Evolutionary conservation across 2,888 invertebrate species (phyloP).

Genomic region (Tetragnatha montana): DNA sequence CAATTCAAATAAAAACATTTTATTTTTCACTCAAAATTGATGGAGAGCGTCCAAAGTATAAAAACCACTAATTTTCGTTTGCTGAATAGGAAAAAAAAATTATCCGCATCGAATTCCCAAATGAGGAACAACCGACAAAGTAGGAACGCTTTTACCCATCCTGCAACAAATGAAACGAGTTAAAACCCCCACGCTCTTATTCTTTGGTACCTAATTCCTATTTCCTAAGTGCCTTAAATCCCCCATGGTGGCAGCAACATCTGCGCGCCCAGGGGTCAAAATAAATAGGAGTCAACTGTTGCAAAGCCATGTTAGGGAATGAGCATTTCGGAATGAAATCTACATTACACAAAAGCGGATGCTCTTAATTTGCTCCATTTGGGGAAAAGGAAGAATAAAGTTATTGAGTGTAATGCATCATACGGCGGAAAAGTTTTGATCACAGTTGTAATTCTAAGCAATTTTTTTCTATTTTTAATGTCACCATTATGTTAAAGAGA

Average conservation of each 20-base stretch:
- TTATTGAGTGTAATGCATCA: neutral
- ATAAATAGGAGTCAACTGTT: constrained; percentile 23
- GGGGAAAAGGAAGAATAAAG: neutral
- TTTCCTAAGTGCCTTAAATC: neutral
- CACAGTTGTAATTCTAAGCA: neutral
- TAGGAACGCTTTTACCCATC: neutral
- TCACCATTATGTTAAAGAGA: neutral
- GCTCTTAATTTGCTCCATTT: constrained; percentile 22
- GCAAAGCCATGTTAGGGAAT: neutral
- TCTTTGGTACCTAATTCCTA: neutral
- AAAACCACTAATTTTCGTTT: too few relatives aligned
- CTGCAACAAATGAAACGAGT: neutral
- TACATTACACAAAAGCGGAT: constrained; percentile 30
- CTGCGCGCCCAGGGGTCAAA: constrained; percentile 13
- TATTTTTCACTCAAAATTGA: too few relatives aligned
- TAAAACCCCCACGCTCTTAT: neutral
- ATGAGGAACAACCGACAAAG: neutral
- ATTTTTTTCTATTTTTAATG: neutral
- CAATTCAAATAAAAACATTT: too few relatives aligned
- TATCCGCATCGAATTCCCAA: neutral
- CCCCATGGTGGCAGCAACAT: constrained; percentile 4
- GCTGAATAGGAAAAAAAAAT: neutral
- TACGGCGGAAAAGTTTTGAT: neutral
- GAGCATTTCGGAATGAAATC: constrained; percentile 22
- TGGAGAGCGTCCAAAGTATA: too few relatives aligned